These are phyloP conservation scores for Calcarius lapponicus DNA, from an alignment of 2,797 vertebrate species.

Conservation along the genomic window DNA sequence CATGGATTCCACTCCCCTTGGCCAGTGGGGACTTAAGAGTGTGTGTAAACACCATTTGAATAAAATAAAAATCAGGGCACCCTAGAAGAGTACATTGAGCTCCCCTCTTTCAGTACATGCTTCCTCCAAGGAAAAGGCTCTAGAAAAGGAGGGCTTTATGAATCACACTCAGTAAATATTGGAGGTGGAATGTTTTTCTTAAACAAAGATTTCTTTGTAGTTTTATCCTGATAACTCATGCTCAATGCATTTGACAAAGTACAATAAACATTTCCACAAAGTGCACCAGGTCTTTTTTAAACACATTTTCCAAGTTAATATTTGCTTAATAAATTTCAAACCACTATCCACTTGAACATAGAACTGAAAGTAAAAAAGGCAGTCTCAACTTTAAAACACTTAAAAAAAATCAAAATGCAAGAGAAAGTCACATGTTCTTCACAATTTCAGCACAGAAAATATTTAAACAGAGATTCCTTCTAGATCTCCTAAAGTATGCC, in stretches of 20 bases:
- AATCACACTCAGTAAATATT: neutral
- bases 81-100: neutral
- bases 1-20: neutral
- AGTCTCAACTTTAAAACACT: neutral
- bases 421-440: neutral
- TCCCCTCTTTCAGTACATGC: neutral
- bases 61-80: neutral
- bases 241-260: neutral
- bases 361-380: neutral
- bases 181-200: neutral
- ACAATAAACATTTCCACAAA: conserved; percentile 16
- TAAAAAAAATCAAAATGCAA: neutral
- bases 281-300: neutral
- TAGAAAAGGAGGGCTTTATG: neutral
- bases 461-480: neutral
- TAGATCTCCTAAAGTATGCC: neutral
- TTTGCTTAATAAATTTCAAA: conserved; percentile 20
- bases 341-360: neutral
- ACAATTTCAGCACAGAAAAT: neutral
- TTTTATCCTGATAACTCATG: neutral
- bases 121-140: neutral
- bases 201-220: conserved; percentile 30
- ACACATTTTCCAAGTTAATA: neutral
- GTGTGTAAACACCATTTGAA: neutral
- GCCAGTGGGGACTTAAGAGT: neutral